Base-by-base conservation (phyloP, 2,797 vertebrate genomes). In the Acropternis orthonyx region DNA sequence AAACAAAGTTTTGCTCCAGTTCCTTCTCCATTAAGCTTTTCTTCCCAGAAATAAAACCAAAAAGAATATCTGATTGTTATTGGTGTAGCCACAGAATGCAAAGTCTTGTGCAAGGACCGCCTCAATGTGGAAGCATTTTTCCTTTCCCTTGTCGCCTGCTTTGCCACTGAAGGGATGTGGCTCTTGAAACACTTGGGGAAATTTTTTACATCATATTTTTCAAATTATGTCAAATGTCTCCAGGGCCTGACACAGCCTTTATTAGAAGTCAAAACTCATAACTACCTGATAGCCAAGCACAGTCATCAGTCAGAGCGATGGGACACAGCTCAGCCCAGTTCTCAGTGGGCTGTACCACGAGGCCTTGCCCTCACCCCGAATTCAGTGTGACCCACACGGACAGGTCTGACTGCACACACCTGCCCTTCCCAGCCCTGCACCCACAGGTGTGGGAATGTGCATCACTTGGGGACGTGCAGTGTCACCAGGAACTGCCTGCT, bases 341-440 rank as follows among this genome's bases (percentile, higher is more conserved):
- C 83, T 24, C 41, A 7, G 6, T 19, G 2, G 67, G 67, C 1
- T 5, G n/a, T 3, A 20, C n/a, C 68, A 20, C 0, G 0, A 68
- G 65, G 51, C 74, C 65, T 24, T 41, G 49, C 44, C 48, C 54
- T 37, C 41, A 13, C 18, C 74, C 36, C 22, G 13, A 78, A 79
- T 56, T 23, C 74, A 26, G 0, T 2, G 41, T 26, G 26, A 55
- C 24, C 48, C 84, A 23, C 22, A 36, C 16, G 51, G 30, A 24
- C 63, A 39, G 63, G 15, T 30, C 24, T 78, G 19, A 14, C 28
- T 27, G 34, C 17, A 11, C 7, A 9, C 15, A 2, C n/a, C 26
- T 5, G 15, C 49, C 69, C 54, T 10, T 23, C 4, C 46, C 15
- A 17, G n/a, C 55, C 54, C 55, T 56, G 55, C n/a, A 16, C n/a